phyloP scores from a whole-genome alignment of 2,113 vertebrate genomes.

The Pyrgilauda ruficollis region DNA sequence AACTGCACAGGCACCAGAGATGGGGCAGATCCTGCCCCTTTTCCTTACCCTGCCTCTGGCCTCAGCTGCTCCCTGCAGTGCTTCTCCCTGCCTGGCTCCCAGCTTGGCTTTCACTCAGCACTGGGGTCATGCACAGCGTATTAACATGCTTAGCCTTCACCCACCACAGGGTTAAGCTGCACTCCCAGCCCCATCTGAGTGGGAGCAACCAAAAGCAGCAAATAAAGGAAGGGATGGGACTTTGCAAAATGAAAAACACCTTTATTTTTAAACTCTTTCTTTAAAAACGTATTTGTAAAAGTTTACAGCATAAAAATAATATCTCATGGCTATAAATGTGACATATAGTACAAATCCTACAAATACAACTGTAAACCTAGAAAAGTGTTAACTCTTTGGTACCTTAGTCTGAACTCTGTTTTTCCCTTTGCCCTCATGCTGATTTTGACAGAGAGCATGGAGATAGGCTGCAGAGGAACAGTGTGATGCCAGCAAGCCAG shows the following conservation, averaged over 20 bases:
- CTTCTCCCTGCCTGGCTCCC: conserved; percentile 13
- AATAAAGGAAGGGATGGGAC: neutral
- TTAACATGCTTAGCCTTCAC: conserved; percentile 47
- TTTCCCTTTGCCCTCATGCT: neutral
- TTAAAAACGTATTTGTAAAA: conserved; percentile 70
- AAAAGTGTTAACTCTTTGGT: conserved; percentile 77
- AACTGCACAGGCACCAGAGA: neutral
- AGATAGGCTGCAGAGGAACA: neutral
- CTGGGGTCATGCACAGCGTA: conserved; percentile 18
- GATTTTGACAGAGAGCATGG: neutral
- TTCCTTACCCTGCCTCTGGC: neutral
- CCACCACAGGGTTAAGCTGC: neutral
- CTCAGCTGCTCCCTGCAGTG: neutral
- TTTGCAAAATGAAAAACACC: conserved; percentile 69
- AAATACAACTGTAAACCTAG: conserved; percentile 76
- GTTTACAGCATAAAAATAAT: conserved; percentile 74
- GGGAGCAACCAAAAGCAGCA: neutral
- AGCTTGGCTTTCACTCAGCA: neutral
- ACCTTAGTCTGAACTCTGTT: conserved; percentile 59
- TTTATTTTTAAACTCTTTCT: conserved; percentile 76
- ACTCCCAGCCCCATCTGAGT: neutral
- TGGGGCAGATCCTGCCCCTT: neutral
- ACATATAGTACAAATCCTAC: conserved; percentile 72
- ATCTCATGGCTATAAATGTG: conserved; percentile 72
- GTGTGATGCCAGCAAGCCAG: neutral